A percentile compares a stretch with the other conserved stretches of the same genome.
phyloP scores from a whole-genome alignment of 2,113 vertebrate genomes.

The Hyaena hyaena region DNA sequence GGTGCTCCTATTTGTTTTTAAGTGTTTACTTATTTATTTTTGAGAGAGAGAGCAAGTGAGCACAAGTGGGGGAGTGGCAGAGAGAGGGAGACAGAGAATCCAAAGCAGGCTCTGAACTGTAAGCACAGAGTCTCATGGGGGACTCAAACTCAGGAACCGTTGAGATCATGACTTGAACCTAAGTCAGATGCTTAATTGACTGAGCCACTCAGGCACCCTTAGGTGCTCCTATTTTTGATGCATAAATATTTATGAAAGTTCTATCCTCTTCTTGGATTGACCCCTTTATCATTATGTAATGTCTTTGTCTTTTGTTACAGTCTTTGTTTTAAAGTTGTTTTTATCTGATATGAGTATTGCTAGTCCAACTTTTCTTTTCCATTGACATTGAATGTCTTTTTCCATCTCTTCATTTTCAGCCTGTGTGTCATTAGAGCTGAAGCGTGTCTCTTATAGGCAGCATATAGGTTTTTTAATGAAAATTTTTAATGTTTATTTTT shows the following conservation, averaged over 20 bases:
- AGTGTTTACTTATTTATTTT: too few species aligned
- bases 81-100: too few species aligned
- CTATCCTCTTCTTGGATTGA: neutral
- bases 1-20: neutral
- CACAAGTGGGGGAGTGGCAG: too few species aligned
- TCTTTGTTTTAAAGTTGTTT: neutral
- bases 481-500: too few species aligned
- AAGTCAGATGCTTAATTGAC: too few species aligned
- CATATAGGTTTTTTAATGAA: too few species aligned
- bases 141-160: too few species aligned
- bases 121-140: too few species aligned
- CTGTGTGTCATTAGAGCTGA: neutral
- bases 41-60: too few species aligned
- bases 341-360: neutral
- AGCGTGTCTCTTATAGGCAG: neutral
- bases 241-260: neutral
- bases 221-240: neutral
- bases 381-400: neutral
- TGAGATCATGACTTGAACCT: too few species aligned
- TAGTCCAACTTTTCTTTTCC: neutral
- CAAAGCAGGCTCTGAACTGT: too few species aligned
- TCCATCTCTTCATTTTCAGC: neutral
- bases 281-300: neutral
- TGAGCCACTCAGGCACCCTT: neutral
- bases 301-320: neutral